phyloP scores from a whole-genome alignment of 2,797 vertebrate genomes.

The Coregonus sp. region DNA sequence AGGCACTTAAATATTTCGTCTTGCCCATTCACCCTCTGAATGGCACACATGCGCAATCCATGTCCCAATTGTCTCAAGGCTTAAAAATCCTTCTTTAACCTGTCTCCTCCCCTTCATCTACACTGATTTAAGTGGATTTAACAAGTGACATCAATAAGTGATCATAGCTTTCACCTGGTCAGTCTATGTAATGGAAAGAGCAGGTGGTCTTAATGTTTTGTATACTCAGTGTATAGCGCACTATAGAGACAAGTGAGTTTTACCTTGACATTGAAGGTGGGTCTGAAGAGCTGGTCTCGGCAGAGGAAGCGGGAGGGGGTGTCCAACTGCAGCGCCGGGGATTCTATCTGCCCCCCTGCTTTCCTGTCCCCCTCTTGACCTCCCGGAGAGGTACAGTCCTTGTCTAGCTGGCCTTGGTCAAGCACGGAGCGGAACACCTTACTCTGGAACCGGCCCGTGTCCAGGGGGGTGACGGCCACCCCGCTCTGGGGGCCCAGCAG shows the following conservation, averaged over 20 bases:
- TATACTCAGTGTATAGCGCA: too few species aligned
- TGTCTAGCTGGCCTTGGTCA: conserved; percentile 74
- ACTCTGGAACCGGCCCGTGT: conserved; percentile 88
- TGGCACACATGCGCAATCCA: too few species aligned
- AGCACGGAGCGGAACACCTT: conserved; percentile 85
- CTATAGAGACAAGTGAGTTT: background rate
- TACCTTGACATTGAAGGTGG: conserved; percentile 91
- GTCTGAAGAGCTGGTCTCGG: conserved; percentile 91
- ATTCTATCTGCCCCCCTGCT: conserved; percentile 39
- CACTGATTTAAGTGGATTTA: too few species aligned
- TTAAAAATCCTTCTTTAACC: too few species aligned
- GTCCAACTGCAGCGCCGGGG: conserved; percentile 80
- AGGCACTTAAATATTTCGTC: too few species aligned
- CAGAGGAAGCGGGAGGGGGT: conserved; percentile 95
- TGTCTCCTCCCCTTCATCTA: too few species aligned
- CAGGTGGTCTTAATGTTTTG: too few species aligned
- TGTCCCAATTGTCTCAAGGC: too few species aligned
- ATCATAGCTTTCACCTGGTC: too few species aligned
- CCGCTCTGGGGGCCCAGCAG: conserved; percentile 67
- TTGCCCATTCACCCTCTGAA: too few species aligned
- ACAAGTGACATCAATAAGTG: too few species aligned
- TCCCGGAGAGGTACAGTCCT: conserved; percentile 45
- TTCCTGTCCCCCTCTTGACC: conserved; percentile 47
- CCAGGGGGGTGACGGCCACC: conserved; percentile 86
- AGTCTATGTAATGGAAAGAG: too few species aligned